A percentile compares a stretch with the other conserved stretches of the same genome.
phyloP scores from a whole-genome alignment of 2,888 invertebrate genomes.

The Lithophane socia region DNA sequence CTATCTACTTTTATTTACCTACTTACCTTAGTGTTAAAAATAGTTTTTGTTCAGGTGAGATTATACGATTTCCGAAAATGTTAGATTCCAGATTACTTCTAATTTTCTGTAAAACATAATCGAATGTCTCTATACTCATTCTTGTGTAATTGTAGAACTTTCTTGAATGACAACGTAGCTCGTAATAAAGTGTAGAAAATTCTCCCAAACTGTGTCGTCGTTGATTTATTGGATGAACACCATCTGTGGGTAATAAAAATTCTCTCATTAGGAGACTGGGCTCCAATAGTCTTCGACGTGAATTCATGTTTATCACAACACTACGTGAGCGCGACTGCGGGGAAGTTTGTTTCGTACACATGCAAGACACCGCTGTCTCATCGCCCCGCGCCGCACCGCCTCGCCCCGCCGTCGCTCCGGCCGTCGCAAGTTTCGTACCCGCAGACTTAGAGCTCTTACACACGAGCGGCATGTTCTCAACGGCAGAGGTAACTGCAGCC shows the following conservation, averaged over 20 bases:
- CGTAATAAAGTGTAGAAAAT: constrained; percentile 38
- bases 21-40: constrained; percentile 43
- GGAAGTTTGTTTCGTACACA: too few relatives aligned
- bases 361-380: too few relatives aligned
- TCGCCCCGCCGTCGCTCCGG: too few relatives aligned
- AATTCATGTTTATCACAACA: constrained; percentile 31
- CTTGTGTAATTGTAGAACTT: constrained; percentile 44
- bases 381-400: too few relatives aligned
- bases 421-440: too few relatives aligned
- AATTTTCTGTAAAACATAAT: constrained; percentile 42
- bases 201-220: constrained; percentile 33
- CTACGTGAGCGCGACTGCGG: not conserved
- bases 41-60: constrained; percentile 39
- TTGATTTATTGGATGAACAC: constrained; percentile 34
- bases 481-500: too few relatives aligned
- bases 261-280: constrained; percentile 45
- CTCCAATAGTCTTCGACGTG: constrained; percentile 41
- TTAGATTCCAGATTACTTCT: constrained; percentile 36
- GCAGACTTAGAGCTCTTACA: too few relatives aligned
- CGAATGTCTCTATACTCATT: constrained; percentile 38
- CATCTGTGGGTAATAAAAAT: constrained; percentile 41
- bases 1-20: constrained; percentile 36
- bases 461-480: too few relatives aligned
- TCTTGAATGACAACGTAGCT: constrained; percentile 15
- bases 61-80: constrained; percentile 31